Percentiles rank a stretch among this genome's conserved stretches.
Conservation (phyloP, 1,140 invertebrate species). For the Caenorhabditis briggsae region DNA sequence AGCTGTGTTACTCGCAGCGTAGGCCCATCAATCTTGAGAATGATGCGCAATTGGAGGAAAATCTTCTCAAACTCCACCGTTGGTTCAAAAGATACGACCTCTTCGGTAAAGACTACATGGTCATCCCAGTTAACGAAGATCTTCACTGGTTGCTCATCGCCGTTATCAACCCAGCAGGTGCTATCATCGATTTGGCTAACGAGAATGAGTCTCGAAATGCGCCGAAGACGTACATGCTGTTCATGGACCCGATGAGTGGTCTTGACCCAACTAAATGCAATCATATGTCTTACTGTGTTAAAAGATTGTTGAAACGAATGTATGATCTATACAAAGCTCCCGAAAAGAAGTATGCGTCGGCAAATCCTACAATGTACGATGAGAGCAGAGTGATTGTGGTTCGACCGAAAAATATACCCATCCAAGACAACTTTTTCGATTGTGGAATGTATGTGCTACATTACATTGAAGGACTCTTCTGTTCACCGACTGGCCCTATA, state of each 20-base stretch:
- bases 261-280: neutral
- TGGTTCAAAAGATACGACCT: neutral
- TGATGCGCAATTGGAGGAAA: neutral
- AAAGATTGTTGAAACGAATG: neutral
- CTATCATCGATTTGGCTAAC: neutral
- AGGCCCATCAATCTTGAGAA: neutral
- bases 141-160: constrained; percentile 24
- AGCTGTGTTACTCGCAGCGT: neutral
- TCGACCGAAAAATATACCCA: neutral
- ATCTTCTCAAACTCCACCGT: neutral
- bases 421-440: constrained; percentile 34
- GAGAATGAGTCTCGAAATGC: neutral
- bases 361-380: neutral
- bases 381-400: neutral
- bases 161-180: constrained; percentile 6
- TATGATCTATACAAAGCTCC: neutral
- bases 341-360: neutral
- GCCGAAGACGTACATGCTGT: constrained; percentile 9
- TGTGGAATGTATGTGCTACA: constrained; percentile 25
- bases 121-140: constrained; percentile 34
- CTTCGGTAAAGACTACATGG: neutral
- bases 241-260: constrained; percentile 15
- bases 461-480: constrained; percentile 19
- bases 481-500: neutral
- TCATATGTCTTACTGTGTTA: constrained; percentile 2